phyloP scores from a whole-genome alignment of 1,140 invertebrate species.

The Trichonephila inaurata region DNA sequence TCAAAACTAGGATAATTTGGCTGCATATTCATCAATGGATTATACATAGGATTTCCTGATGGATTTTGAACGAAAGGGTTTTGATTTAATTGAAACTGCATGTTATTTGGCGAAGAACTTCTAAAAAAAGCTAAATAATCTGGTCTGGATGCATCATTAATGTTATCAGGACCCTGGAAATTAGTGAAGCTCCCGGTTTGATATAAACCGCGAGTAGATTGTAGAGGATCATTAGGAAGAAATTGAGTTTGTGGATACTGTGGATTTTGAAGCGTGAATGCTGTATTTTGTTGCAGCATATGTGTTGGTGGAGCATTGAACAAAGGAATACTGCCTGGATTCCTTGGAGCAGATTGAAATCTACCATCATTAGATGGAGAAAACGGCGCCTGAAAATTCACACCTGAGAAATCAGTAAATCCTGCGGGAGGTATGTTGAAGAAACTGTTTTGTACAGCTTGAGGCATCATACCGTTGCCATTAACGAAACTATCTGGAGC shows the following conservation, averaged over 20 bases:
- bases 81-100: constrained; percentile 35
- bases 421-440: constrained; percentile 35
- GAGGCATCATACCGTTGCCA: constrained; percentile 22
- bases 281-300: neutral
- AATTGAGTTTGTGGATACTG: neutral
- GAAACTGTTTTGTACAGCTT: constrained; percentile 2
- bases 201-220: neutral
- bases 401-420: constrained; percentile 29
- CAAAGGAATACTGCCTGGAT: neutral
- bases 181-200: neutral
- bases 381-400: constrained; percentile 29
- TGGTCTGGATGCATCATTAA: neutral
- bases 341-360: neutral
- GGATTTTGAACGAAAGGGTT: neutral
- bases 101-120: neutral
- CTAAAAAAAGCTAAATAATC: constrained; percentile 36
- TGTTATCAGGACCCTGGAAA: neutral
- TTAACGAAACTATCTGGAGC: neutral
- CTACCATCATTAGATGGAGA: neutral
- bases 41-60: neutral
- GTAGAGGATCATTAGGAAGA: neutral
- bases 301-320: neutral
- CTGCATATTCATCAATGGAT: neutral
- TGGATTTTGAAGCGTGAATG: neutral
- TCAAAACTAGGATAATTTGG: neutral